phyloP scores from a whole-genome alignment of 2,113 vertebrate species.

The Cephalopholis sonnerati region DNA sequence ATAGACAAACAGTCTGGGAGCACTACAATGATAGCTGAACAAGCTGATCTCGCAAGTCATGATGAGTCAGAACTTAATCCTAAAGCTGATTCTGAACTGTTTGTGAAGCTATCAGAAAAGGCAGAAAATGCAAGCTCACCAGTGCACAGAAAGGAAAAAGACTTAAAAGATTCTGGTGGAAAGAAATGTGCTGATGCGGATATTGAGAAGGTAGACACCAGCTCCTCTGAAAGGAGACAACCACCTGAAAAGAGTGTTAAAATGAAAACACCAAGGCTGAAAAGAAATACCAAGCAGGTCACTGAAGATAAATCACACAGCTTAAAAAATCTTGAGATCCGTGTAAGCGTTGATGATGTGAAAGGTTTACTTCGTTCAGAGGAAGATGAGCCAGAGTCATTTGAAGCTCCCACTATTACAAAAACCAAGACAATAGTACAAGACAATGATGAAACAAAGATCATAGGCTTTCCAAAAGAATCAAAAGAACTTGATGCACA shows the following conservation, averaged over 20 bases:
- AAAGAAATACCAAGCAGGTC: constrained; percentile 84
- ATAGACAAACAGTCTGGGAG: constrained; percentile 83
- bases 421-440: constrained; percentile 76
- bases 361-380: constrained; percentile 84
- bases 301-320: constrained; percentile 88
- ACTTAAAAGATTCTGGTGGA: constrained; percentile 68
- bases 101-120: constrained; percentile 78
- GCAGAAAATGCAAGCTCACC: constrained; percentile 57
- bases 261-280: constrained; percentile 89
- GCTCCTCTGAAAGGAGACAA: constrained; percentile 81
- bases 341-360: constrained; percentile 87
- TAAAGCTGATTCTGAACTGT: constrained; percentile 76
- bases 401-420: constrained; percentile 68
- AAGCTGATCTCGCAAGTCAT: constrained; percentile 63
- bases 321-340: constrained; percentile 89
- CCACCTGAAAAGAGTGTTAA: constrained; percentile 88
- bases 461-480: constrained; percentile 76
- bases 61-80: constrained; percentile 70
- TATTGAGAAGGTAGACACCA: constrained; percentile 71
- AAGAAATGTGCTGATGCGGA: constrained; percentile 85
- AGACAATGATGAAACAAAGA: constrained; percentile 79
- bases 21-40: constrained; percentile 70
- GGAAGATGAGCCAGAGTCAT: constrained; percentile 80
- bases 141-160: constrained; percentile 64
- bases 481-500: constrained; percentile 78